A percentile compares a stretch with the other conserved stretches of the same genome.
These are phyloP conservation scores for Tapirus indicus DNA, from an alignment of 2,797 vertebrate genomes.

Conservation along the genomic window DNA sequence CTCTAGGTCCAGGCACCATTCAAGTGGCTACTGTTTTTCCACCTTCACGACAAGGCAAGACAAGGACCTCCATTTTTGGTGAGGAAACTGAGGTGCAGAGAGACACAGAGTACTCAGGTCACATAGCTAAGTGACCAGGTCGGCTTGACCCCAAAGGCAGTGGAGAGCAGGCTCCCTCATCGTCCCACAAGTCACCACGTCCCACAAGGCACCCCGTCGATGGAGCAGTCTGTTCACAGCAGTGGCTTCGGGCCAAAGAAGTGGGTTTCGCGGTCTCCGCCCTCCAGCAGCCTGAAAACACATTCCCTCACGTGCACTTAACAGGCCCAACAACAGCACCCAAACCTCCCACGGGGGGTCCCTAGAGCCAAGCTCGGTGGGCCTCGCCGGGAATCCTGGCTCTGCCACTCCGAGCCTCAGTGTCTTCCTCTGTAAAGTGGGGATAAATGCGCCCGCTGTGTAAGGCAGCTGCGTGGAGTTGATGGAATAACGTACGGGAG, in stretches of 20 bases:
- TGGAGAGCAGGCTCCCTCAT: rapidly evolving
- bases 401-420: neutral
- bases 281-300: neutral
- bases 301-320: too few species aligned
- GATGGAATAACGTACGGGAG: neutral
- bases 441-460: rapidly evolving
- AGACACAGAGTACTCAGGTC: neutral
- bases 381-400: neutral
- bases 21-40: neutral
- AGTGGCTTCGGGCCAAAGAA: rapidly evolving
- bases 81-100: neutral
- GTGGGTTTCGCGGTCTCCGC: neutral
- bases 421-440: neutral
- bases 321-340: neutral
- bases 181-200: neutral
- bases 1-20: neutral
- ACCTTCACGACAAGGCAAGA: neutral
- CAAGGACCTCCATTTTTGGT: neutral
- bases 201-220: neutral
- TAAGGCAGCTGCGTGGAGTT: neutral
- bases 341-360: neutral
- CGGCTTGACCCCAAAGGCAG: neutral
- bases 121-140: neutral
- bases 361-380: neutral
- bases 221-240: neutral